phyloP scores from a whole-genome alignment of 2,113 vertebrate genomes.

The Nibea albiflora region DNA sequence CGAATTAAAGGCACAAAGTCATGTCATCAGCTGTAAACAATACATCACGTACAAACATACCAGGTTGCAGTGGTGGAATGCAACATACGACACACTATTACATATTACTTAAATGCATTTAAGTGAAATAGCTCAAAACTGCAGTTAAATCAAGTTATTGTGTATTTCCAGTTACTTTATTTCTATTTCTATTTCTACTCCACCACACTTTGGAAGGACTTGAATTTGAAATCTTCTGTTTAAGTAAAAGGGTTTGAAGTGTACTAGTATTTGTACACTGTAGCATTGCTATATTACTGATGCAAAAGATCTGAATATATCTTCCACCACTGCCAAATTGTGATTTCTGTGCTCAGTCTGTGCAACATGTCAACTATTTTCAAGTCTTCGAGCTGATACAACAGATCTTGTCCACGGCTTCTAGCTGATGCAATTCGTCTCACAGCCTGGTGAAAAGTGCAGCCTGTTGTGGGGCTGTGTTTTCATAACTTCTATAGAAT shows the following conservation, averaged over 20 bases:
- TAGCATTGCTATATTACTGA: too few relatives aligned
- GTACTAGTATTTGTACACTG: too few relatives aligned
- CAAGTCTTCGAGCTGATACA: not conserved
- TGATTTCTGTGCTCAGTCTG: not conserved
- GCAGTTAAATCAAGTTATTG: not conserved
- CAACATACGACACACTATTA: too few relatives aligned
- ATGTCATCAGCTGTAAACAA: not conserved
- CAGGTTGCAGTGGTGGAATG: not conserved
- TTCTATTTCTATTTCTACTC: too few relatives aligned
- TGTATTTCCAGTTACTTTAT: too few relatives aligned
- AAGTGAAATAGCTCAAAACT: too few relatives aligned
- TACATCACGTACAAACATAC: not conserved
- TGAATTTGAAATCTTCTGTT: too few relatives aligned
- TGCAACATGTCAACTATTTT: not conserved
- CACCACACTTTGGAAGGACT: too few relatives aligned
- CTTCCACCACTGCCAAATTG: not conserved
- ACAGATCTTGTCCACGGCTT: not conserved
- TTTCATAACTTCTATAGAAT: not conserved
- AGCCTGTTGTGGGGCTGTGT: not conserved
- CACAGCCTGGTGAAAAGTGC: not conserved
- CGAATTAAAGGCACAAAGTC: not conserved
- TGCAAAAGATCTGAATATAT: too few relatives aligned
- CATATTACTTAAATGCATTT: not conserved
- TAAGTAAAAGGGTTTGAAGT: too few relatives aligned
- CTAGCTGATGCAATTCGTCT: not conserved